Evolutionary conservation across 2,113 vertebrate species (phyloP).

Genomic region (Oostethus manadensis): DNA sequence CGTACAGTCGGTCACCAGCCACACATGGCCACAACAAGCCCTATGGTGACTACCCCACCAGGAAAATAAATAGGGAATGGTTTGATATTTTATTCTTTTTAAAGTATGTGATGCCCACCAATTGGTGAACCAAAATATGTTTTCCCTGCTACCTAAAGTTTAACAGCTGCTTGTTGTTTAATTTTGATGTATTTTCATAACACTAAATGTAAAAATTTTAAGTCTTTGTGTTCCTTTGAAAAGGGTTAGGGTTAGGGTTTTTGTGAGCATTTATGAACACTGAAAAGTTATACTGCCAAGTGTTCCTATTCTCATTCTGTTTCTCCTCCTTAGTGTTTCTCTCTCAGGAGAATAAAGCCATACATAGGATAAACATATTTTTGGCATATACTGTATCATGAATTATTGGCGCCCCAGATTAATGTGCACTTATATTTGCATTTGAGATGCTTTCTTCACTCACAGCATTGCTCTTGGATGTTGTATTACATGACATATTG

Average conservation of each 20-base stretch:
- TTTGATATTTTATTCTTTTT: not conserved
- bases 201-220: too few relatives aligned
- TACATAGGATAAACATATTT: conserved; percentile 63
- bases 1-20: too few relatives aligned
- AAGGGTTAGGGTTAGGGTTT: too few relatives aligned
- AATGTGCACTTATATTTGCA: conserved; percentile 55
- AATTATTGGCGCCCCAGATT: conserved; percentile 61
- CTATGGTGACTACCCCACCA: too few relatives aligned
- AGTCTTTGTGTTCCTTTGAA: not conserved
- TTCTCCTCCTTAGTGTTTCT: conserved; percentile 29
- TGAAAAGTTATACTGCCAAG: conserved; percentile 46
- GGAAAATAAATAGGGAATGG: not conserved
- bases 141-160: too few relatives aligned
- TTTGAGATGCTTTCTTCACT: conserved; percentile 36
- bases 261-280: conserved; percentile 39
- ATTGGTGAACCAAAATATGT: not conserved
- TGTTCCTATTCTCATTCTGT: conserved; percentile 49
- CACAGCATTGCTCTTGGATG: conserved; percentile 27
- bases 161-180: not conserved
- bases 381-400: conserved; percentile 61
- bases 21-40: too few relatives aligned
- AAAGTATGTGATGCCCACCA: not conserved
- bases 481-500: conserved; percentile 29
- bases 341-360: conserved; percentile 54
- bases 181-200: too few relatives aligned